A percentile compares a stretch with the other conserved stretches of the same genome.
phyloP scores from a whole-genome alignment of 2,797 vertebrate species.

The Hephaestus fuliginosus region DNA sequence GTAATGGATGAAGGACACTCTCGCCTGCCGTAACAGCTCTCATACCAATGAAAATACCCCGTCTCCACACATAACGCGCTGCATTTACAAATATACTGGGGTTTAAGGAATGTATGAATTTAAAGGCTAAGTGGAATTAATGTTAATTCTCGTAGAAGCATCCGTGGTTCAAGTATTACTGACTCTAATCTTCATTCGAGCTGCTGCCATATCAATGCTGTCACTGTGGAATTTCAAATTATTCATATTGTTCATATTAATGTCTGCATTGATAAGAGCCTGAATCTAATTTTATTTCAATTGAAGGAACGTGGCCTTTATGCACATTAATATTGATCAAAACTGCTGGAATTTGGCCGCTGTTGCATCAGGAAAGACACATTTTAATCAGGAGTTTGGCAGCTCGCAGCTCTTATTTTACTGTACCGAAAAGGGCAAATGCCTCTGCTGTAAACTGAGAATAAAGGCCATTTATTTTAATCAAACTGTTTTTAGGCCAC shows the following conservation, averaged over 20 bases:
- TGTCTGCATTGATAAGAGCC: slow-evolving; percentile 50
- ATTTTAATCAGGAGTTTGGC: slow-evolving; percentile 62
- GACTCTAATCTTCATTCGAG: slow-evolving; percentile 48
- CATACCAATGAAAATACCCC: slow-evolving; percentile 13
- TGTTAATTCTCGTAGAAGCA: slow-evolving; percentile 49
- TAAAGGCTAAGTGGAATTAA: slow-evolving; percentile 67
- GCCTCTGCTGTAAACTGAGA: slow-evolving; percentile 3
- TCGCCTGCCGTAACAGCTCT: slow-evolving; percentile 9
- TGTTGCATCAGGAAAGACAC: slow-evolving; percentile 6
- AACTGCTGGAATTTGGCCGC: slow-evolving; percentile 22
- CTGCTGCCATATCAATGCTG: slow-evolving; percentile 34
- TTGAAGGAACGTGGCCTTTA: slow-evolving; percentile 26
- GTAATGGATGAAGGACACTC: slow-evolving; percentile 19
- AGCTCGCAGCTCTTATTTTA: slow-evolving; percentile 44
- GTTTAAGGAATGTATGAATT: slow-evolving; percentile 39
- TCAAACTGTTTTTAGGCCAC: slow-evolving; percentile 4
- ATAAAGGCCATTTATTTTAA: slow-evolving; percentile 16
- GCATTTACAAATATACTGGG: slow-evolving; percentile 1
- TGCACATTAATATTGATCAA: slow-evolving; percentile 17
- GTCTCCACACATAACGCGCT: slow-evolving; percentile 17
- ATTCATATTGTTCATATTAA: slow-evolving; percentile 36
- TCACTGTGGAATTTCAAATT: slow-evolving; percentile 33
- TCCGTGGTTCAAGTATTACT: slow-evolving; percentile 37
- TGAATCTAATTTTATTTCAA: slow-evolving; percentile 46
- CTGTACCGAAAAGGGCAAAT: slow-evolving; percentile 27